Percentiles rank a stretch among this genome's conserved stretches.
Evolutionary conservation across 2,797 vertebrate species (phyloP).

Genomic region (Hemibagrus guttatus): DNA sequence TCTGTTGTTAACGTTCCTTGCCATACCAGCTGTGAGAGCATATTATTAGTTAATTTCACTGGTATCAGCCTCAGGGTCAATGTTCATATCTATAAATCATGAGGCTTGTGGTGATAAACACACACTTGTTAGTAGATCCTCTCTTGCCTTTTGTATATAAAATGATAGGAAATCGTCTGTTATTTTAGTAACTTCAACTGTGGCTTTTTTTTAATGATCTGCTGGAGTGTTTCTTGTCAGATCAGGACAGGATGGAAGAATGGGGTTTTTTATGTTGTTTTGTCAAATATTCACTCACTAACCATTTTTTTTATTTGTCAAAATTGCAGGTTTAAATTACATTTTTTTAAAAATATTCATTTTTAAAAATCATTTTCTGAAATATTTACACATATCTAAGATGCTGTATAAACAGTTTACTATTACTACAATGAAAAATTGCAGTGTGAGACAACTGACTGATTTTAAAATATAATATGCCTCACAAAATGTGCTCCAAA

Average conservation of each 20-base stretch:
- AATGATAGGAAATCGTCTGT: background rate
- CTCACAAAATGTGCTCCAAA: background rate
- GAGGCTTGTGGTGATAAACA: background rate
- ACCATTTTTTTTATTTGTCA: background rate
- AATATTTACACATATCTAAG: background rate
- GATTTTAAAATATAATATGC: background rate
- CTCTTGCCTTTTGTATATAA: background rate
- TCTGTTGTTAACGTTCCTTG: conserved; percentile 35
- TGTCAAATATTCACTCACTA: background rate
- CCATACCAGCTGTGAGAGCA: conserved; percentile 10
- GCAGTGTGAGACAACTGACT: background rate
- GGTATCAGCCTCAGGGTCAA: conserved; percentile 9
- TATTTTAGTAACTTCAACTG: background rate
- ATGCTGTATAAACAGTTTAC: background rate
- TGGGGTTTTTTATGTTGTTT: background rate
- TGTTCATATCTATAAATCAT: conserved; percentile 28
- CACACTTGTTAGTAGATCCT: conserved; percentile 2
- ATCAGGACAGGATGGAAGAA: background rate
- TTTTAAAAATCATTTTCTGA: background rate
- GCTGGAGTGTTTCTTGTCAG: background rate
- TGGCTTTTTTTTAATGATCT: background rate
- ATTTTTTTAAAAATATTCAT: background rate
- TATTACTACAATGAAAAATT: background rate
- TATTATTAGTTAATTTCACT: conserved; percentile 21
- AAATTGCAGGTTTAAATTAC: background rate